Base-by-base conservation (phyloP, 2,113 vertebrate genomes). In the Caloenas nicobarica region DNA sequence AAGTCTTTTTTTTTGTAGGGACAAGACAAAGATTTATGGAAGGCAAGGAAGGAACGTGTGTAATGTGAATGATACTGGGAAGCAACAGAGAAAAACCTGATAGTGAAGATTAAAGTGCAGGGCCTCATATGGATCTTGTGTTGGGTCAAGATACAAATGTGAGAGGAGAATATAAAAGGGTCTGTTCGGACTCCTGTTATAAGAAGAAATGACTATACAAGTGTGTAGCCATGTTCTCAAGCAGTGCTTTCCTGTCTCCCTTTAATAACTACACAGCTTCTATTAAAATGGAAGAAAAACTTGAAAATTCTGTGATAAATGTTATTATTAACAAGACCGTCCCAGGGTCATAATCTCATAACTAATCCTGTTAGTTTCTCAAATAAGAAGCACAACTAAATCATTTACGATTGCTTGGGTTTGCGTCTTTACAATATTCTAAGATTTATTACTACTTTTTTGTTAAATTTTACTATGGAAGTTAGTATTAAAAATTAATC, bases 11-110 rank as follows among this genome's bases (percentile, higher is more conserved):
- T 95, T 95, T 86, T 89, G 70, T 74, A 64, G 73, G 93, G 91
- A 96, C 40, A 72, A 85, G 94, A 89, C 61, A 92, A 97, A 98
- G 97, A 97, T 97, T 98, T 97, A 96, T 97, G 96, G 70, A 92
- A 95, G 16, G 57, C 42, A 19, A 79, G 66, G 81, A 92, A 95
- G 46, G 79, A 96, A 96, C 76, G 61, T 48, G 8, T 95, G 89
- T 96, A 95, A 71, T 25, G 81, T 95, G 96, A 97, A 93, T 69
- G 91, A 96, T 89, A 95, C 8, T 46, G 73, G 86, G 89, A 93
- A 86, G 82, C 93, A 93, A 77, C 80, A 64, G 89, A 95, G 89
- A 57, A 95, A 94, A 96, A 90, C 58, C 58, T 91, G 92, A 95
- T 69, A 60, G 54, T 3, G 40, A 50, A 91, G 97, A 97, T 96